These are phyloP conservation scores for Okamejei kenojei DNA, from an alignment of 2,797 vertebrate species.

Conservation along the genomic window DNA sequence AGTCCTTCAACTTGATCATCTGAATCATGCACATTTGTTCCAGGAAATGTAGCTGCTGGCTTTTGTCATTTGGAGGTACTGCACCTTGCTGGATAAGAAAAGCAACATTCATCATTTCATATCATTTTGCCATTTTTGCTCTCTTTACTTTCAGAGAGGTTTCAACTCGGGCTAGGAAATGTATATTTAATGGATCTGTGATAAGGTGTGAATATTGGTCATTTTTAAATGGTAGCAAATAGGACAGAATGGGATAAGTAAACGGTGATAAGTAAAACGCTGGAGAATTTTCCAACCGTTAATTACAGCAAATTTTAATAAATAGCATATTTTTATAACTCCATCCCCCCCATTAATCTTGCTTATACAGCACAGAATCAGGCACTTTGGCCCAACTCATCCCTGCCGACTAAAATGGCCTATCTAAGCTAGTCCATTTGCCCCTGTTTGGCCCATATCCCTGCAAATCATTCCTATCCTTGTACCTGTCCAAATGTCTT, in stretches of 20 bases:
- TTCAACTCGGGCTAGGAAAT: neutral
- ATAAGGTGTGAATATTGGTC: neutral
- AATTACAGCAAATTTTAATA: neutral
- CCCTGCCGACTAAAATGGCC: too few species aligned
- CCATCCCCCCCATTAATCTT: neutral
- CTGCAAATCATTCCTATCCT: too few species aligned
- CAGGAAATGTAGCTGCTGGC: neutral
- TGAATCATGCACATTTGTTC: neutral
- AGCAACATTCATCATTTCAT: neutral
- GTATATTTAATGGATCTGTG: neutral
- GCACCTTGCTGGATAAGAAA: neutral
- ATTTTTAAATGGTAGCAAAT: neutral
- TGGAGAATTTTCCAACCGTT: neutral
- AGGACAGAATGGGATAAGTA: neutral
- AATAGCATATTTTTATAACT: neutral
- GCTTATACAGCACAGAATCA: neutral
- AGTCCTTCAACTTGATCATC: conserved; percentile 16
- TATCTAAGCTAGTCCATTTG: too few species aligned
- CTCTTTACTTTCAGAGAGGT: neutral
- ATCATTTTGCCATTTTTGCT: neutral
- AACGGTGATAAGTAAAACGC: neutral
- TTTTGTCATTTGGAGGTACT: neutral
- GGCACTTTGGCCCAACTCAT: too few species aligned
- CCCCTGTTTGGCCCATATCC: too few species aligned
- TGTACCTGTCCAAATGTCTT: too few species aligned